Evolutionary conservation across 2,888 invertebrate species (phyloP).

Genomic region (Eupithecia insigniata): DNA sequence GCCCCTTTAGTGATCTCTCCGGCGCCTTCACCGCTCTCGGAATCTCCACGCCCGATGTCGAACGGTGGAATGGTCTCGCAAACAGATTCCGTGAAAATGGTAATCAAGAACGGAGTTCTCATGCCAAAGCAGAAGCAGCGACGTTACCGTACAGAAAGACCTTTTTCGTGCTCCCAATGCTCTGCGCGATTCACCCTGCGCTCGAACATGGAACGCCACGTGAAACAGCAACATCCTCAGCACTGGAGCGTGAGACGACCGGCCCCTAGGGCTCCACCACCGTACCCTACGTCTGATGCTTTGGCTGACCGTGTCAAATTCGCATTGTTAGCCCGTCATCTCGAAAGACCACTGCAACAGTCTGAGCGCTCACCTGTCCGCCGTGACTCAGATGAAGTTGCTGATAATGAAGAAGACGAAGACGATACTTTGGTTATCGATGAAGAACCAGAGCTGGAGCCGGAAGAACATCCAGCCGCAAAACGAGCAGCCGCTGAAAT

Average conservation of each 20-base stretch:
- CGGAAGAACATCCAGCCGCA: constrained; percentile 75
- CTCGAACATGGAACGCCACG: constrained; percentile 97
- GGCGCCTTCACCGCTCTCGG: constrained; percentile 75
- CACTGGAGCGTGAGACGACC: constrained; percentile 92
- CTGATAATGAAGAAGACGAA: constrained; percentile 86
- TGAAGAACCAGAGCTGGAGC: constrained; percentile 80
- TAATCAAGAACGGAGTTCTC: constrained; percentile 94
- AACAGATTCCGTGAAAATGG: constrained; percentile 92
- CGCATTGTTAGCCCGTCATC: constrained; percentile 90
- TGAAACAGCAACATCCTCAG: constrained; percentile 96
- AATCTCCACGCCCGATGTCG: constrained; percentile 76
- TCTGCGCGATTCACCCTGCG: constrained; percentile 94
- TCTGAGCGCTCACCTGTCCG: constrained; percentile 72
- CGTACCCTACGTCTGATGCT: constrained; percentile 66
- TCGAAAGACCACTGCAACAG: constrained; percentile 85
- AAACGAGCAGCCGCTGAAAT: constrained; percentile 85
- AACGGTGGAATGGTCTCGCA: constrained; percentile 67
- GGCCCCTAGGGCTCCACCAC: constrained; percentile 73
- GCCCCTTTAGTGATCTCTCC: constrained; percentile 70
- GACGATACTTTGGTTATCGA: constrained; percentile 88
- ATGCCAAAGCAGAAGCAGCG: constrained; percentile 97
- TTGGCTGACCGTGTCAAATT: constrained; percentile 85
- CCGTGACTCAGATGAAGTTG: constrained; percentile 83
- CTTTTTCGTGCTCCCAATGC: constrained; percentile 95
- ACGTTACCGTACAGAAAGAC: constrained; percentile 94